These are phyloP conservation scores for Polyommatus icarus DNA, from an alignment of 2,888 invertebrate genomes.

Conservation along the genomic window DNA sequence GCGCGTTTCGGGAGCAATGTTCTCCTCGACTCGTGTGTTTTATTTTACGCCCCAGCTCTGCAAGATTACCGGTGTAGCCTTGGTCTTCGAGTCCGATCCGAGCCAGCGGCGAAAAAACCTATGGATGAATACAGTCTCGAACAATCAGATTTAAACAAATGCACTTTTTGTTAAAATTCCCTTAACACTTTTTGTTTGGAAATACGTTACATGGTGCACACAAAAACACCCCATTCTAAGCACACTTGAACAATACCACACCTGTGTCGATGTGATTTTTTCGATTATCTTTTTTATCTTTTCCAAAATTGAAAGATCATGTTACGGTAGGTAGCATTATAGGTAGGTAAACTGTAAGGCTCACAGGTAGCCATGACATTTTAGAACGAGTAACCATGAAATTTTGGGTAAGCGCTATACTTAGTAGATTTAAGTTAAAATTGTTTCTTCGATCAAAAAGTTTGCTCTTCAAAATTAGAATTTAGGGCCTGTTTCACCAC, in stretches of 20 bases:
- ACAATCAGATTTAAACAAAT: not conserved
- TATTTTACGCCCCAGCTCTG: too few relatives aligned
- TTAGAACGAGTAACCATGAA: not conserved
- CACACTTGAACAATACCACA: slow-evolving; percentile 9
- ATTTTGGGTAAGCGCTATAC: not conserved
- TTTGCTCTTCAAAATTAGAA: too few relatives aligned
- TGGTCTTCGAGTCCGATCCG: too few relatives aligned
- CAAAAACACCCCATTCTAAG: not conserved
- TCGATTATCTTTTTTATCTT: slow-evolving; percentile 1
- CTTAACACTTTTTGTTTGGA: not conserved
- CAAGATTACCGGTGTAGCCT: too few relatives aligned
- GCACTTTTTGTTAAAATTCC: not conserved
- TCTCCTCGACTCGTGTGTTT: too few relatives aligned
- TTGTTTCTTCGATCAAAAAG: too few relatives aligned
- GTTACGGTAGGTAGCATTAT: not conserved
- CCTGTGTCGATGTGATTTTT: slow-evolving; percentile 25
- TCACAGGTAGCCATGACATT: not conserved
- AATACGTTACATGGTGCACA: not conserved
- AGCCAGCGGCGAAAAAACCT: too few relatives aligned
- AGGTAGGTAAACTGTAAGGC: not conserved
- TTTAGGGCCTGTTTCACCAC: too few relatives aligned
- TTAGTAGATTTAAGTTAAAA: too few relatives aligned
- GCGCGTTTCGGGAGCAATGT: too few relatives aligned
- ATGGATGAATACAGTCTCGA: too few relatives aligned
- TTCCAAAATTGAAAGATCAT: slow-evolving; percentile 11